Evolutionary conservation across 2,888 invertebrate genomes (phyloP), one percentile per base, ranked within the genome.

Genomic region (Cantharis lateralis): DNA sequence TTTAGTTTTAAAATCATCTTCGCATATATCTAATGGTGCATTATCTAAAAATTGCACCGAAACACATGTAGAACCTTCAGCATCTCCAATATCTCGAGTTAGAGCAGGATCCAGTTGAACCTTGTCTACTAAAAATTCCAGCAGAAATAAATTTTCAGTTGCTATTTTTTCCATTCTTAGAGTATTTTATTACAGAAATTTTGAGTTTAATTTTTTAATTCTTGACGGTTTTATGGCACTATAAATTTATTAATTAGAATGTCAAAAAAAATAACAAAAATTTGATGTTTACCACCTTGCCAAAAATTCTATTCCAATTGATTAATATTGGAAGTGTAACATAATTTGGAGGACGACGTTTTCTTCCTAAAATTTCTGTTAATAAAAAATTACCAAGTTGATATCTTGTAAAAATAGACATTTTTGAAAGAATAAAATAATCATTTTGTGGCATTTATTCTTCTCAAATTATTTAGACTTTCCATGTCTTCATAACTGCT

Each of bases 101-200:
- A 86, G 84, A 72, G 82, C 81, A 3, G 83, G 81, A 28, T 83
- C 74, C 64, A 82, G 75, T 15, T 81, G 75, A n/a, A 88, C 84
- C 82, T 89, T 90, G 80, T 92, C 92, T 15, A 93, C 90, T 10
- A 93, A 87, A 82, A 93, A 92, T 85, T 93, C 93, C 70, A 93
- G 87, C 13, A 93, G 89, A 84, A 93, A 93, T 64, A 92, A 88
- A 77, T 91, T 90, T 82, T 91, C 91, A 75, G 90, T 90, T 68
- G 90, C 89, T 77, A 87, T 84, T 83, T 89, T 89, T 73, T 86
- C 87, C 87, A 87, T 88, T 78, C 78, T 83, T 20, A n/a, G 15
- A 71, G 74, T 64, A 20, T 63, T 68, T 70, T 61, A 26, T 20
- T 26, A 77, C 77, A 61, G 15, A 28, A 75, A 75, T 75, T 72